phyloP scores from a whole-genome alignment of 2,797 vertebrate genomes.

The Parotocinclus haroldoi region DNA sequence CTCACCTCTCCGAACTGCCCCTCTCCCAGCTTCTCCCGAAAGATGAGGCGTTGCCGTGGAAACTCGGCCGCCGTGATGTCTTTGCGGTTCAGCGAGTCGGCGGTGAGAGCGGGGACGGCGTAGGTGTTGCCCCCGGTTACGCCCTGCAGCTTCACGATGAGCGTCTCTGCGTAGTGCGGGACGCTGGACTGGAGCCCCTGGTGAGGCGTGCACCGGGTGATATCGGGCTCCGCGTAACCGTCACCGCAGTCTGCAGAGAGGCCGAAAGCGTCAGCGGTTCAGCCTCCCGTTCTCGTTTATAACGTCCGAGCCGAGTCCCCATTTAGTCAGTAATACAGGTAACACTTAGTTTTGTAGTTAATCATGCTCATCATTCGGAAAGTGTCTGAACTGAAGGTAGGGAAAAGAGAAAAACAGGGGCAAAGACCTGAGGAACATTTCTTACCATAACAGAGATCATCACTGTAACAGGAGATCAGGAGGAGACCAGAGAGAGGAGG shows the following conservation, averaged over 20 bases:
- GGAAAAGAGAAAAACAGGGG: neutral
- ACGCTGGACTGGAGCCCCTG: constrained; percentile 84
- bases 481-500: constrained; percentile 66
- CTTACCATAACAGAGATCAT: constrained; percentile 63
- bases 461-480: constrained; percentile 63
- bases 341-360: neutral
- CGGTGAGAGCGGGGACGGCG: constrained; percentile 82
- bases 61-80: constrained; percentile 86
- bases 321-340: too few relatives aligned
- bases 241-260: constrained; percentile 71
- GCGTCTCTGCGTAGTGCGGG: constrained; percentile 83
- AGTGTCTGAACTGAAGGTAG: neutral
- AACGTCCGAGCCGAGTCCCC: too few relatives aligned
- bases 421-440: neutral
- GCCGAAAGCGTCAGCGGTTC: too few relatives aligned
- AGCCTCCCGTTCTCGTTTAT: too few relatives aligned
- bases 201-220: constrained; percentile 86
- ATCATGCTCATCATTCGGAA: too few relatives aligned
- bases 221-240: constrained; percentile 83
- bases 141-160: constrained; percentile 84
- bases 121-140: constrained; percentile 92
- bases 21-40: constrained; percentile 90
- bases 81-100: constrained; percentile 85
- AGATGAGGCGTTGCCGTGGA: constrained; percentile 79
- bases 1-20: constrained; percentile 84